Percentiles rank a stretch among this genome's conserved stretches.
These are phyloP conservation scores for Carettochelys insculpta DNA, from an alignment of 2,113 vertebrate species.

Conservation along the genomic window DNA sequence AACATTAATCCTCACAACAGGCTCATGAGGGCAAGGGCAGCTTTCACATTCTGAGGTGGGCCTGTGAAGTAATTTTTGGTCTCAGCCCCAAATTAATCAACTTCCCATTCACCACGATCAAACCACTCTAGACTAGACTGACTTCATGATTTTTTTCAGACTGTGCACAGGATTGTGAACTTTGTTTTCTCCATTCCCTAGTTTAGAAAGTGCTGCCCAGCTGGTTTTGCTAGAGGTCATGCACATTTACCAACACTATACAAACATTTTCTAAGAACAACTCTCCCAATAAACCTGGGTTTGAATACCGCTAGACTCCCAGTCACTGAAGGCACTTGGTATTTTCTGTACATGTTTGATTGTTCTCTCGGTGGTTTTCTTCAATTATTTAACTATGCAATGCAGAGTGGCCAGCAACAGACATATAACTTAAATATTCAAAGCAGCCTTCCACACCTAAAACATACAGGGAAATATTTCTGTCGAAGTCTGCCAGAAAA, in stretches of 20 bases:
- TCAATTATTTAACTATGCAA: slow-evolving; percentile 19
- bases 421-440: slow-evolving; percentile 19
- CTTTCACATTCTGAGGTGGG: slow-evolving; percentile 44
- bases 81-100: slow-evolving; percentile 16
- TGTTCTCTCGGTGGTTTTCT: slow-evolving; percentile 37
- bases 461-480: neutral
- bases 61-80: slow-evolving; percentile 10
- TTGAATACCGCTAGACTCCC: neutral
- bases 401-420: slow-evolving; percentile 20
- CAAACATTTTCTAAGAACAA: slow-evolving; percentile 29
- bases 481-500: slow-evolving; percentile 31
- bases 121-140: neutral
- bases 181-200: neutral
- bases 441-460: slow-evolving; percentile 41
- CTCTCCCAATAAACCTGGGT: neutral
- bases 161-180: neutral
- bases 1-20: slow-evolving; percentile 64
- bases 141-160: neutral
- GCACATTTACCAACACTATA: neutral
- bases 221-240: neutral
- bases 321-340: slow-evolving; percentile 15
- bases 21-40: slow-evolving; percentile 40
- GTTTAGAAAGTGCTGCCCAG: neutral
- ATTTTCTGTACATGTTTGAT: neutral
- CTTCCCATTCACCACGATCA: slow-evolving; percentile 16